Evolutionary conservation across 2,797 vertebrate species (phyloP), one percentile per base, ranked within the genome.

Genomic region (Sebastes taczanowskii): DNA sequence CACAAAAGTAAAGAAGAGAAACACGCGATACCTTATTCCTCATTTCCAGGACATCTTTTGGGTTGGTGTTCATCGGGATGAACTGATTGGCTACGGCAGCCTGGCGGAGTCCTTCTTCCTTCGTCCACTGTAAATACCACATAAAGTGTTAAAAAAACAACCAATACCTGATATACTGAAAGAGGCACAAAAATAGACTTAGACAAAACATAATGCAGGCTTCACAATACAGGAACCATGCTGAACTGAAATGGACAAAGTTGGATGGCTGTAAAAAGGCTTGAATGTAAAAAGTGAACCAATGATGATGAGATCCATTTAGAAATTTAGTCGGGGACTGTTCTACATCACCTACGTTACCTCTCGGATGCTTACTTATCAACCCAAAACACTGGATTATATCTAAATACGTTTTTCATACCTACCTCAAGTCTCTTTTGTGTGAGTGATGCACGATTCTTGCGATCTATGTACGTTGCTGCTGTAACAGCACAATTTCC

Each of bases 21-120:
- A 9, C 4, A 35, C 11, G 20, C 0, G 89, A 68, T 91, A 99
- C 99, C 99, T 99, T 99, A 96, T 99, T 99, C 83, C 99, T 97
- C 98, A 99, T 99, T 95, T 99, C 99, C 92, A 98, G 97, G 81
- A 99, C 98, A 32, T 99, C 99, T 94, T 98, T 99, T 30, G 99
- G 98, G 88, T 99, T 97, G 86, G 99, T 99, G 97, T 99, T 99
- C 96, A 99, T 71, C 9, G 99, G 99, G 87, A 99, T 98, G 94
- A 99, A 99, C 95, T 99, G 97, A 97, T 97, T 99, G 95, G 97
- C 97, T 96, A 95, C 97, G 68, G 97, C 95, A 94, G 97, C 94
- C 93, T 98, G 96, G 91, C 97, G 97, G 83, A 96, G 95, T 86
- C 97, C 96, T 74, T 99, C 98, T 94, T 99, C 99, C 94, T 99